These are phyloP conservation scores for Crotalus viridis DNA, from an alignment of 2,113 vertebrate genomes.

Conservation along the genomic window DNA sequence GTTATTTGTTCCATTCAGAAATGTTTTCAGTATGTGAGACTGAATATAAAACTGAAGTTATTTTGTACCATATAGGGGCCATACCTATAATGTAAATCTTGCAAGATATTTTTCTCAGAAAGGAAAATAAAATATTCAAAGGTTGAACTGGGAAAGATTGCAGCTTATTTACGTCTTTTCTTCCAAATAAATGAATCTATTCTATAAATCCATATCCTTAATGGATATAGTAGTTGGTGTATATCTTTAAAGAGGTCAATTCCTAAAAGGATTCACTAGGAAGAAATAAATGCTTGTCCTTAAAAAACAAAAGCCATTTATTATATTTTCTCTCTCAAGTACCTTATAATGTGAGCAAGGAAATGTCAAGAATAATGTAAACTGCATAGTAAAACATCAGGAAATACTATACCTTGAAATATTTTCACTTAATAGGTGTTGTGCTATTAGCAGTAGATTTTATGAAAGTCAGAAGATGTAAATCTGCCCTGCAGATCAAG, in stretches of 20 bases:
- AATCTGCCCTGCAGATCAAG: slow-evolving; percentile 75
- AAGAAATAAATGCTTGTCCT: slow-evolving; percentile 66
- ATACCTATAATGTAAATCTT: background rate
- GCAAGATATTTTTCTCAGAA: slow-evolving; percentile 27
- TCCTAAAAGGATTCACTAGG: slow-evolving; percentile 51
- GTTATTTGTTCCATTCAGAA: background rate
- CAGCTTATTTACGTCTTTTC: slow-evolving; percentile 38
- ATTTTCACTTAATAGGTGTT: slow-evolving; percentile 75
- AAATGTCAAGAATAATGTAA: slow-evolving; percentile 71
- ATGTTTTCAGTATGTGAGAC: background rate
- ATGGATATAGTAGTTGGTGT: slow-evolving; percentile 50
- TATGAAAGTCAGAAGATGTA: slow-evolving; percentile 70
- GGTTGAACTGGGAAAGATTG: background rate
- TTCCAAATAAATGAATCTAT: background rate
- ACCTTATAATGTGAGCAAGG: slow-evolving; percentile 61
- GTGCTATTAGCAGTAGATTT: slow-evolving; percentile 74
- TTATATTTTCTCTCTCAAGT: slow-evolving; percentile 64
- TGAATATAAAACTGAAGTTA: background rate
- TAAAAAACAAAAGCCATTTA: slow-evolving; percentile 69
- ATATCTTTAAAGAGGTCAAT: slow-evolving; percentile 59
- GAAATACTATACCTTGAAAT: slow-evolving; percentile 71
- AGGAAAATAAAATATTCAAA: background rate
- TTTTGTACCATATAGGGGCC: background rate
- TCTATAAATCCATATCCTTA: slow-evolving; percentile 45
- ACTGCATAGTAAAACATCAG: slow-evolving; percentile 71